Evolutionary conservation across 2,888 invertebrate species (phyloP).

Genomic region (Tetanocera ferruginea): DNA sequence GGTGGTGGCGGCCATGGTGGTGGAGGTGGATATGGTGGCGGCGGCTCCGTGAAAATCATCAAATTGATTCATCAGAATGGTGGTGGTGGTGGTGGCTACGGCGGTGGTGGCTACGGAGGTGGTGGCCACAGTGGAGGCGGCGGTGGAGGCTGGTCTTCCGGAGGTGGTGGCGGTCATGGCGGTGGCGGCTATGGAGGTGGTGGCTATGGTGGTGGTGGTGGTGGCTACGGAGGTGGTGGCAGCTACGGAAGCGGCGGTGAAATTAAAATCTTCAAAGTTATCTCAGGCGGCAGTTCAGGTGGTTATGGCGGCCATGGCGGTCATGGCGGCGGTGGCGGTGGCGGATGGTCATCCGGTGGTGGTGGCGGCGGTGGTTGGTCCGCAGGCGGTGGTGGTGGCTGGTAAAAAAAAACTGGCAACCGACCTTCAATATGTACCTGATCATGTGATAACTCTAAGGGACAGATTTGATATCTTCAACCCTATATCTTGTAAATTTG

Average conservation of each 20-base stretch:
- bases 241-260: neutral
- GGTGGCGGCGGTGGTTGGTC: conserved; percentile 17
- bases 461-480: too few relatives aligned
- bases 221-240: conserved; percentile 38
- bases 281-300: conserved; percentile 41
- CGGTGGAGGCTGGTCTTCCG: conserved; percentile 33
- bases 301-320: conserved; percentile 40
- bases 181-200: conserved; percentile 35
- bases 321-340: conserved; percentile 40
- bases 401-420: conserved; percentile 33
- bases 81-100: conserved; percentile 29
- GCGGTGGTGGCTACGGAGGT: conserved; percentile 45
- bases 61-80: conserved; percentile 21
- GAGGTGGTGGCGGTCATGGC: conserved; percentile 44
- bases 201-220: conserved; percentile 41
- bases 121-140: conserved; percentile 54
- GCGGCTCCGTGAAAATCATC: conserved; percentile 29
- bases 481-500: neutral
- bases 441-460: conserved; percentile 1
- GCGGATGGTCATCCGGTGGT: conserved; percentile 15
- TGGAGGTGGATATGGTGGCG: conserved; percentile 22
- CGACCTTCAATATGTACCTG: neutral
- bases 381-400: conserved; percentile 13
- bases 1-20: conserved; percentile 46
- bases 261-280: conserved; percentile 39